Evolutionary conservation across 2,888 invertebrate species (phyloP).

Genomic region (Brenthis ino): DNA sequence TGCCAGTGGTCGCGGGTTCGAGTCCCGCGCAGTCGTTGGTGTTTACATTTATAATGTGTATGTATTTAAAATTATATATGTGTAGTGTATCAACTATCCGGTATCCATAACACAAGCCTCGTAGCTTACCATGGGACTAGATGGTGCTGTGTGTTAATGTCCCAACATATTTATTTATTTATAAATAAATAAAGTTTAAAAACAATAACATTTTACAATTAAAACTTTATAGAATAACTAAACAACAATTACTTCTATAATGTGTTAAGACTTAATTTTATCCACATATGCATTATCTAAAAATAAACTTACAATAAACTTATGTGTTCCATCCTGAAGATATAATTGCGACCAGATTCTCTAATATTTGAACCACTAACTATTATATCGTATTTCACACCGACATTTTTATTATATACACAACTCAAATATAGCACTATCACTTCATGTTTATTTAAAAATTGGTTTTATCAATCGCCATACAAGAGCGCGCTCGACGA

Average conservation of each 20-base stretch:
- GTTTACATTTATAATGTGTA: no score
- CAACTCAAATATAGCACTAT: background rate
- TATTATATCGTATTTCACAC: background rate
- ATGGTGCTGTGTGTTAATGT: no score
- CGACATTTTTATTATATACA: background rate
- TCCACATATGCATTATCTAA: conserved; percentile 35
- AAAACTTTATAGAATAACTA: background rate
- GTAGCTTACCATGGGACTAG: no score
- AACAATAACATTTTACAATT: background rate
- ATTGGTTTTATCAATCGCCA: conserved; percentile 31
- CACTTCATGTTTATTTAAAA: conserved; percentile 1
- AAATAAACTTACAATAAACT: conserved; percentile 40
- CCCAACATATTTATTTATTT: no score
- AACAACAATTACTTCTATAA: background rate
- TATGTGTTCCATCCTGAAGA: conserved; percentile 31
- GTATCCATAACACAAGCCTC: no score
- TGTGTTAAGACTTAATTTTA: conserved; percentile 3
- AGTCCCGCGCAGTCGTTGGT: no score
- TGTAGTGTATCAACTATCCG: no score
- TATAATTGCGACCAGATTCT: background rate
- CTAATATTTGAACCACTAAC: no score
- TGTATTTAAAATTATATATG: no score
- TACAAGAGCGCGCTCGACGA: conserved; percentile 56
- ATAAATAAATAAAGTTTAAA: no score
- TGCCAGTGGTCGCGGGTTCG: no score